Percentiles rank a stretch among this genome's conserved stretches.
phyloP scores from a whole-genome alignment of 2,888 invertebrate genomes.

The Ophion ellenae region DNA sequence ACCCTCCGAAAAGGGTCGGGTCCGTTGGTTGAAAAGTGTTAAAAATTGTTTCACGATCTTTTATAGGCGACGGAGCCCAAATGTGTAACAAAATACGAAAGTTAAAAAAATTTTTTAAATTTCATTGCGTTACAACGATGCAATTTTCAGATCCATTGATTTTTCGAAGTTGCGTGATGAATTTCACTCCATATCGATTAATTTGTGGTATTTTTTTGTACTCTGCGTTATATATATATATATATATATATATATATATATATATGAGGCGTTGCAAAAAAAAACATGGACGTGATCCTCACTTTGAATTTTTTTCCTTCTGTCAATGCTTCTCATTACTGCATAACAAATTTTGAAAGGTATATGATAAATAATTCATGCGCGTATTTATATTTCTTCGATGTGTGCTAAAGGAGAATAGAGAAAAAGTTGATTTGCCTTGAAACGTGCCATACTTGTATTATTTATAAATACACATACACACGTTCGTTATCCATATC shows the following conservation, averaged over 20 bases:
- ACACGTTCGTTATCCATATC: conserved; percentile 21
- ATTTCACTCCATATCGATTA: too few species aligned
- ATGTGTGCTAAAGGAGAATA: background rate
- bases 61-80: too few species aligned
- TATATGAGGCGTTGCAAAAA: background rate
- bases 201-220: too few species aligned
- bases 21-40: too few species aligned
- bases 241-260: background rate
- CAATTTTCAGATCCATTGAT: too few species aligned
- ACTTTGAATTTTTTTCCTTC: background rate
- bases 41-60: too few species aligned
- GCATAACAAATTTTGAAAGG: background rate
- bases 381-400: background rate
- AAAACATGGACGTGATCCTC: background rate
- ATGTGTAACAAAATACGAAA: too few species aligned
- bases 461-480: conserved; percentile 8
- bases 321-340: background rate
- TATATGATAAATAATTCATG: background rate
- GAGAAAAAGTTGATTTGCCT: background rate
- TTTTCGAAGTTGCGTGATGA: too few species aligned
- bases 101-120: too few species aligned
- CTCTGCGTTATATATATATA: background rate
- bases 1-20: too few species aligned
- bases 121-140: too few species aligned
- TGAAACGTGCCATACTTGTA: conserved; percentile 7